Evolutionary conservation across 2,888 invertebrate genomes (phyloP).

Genomic region (Ornithoptera priamus): DNA sequence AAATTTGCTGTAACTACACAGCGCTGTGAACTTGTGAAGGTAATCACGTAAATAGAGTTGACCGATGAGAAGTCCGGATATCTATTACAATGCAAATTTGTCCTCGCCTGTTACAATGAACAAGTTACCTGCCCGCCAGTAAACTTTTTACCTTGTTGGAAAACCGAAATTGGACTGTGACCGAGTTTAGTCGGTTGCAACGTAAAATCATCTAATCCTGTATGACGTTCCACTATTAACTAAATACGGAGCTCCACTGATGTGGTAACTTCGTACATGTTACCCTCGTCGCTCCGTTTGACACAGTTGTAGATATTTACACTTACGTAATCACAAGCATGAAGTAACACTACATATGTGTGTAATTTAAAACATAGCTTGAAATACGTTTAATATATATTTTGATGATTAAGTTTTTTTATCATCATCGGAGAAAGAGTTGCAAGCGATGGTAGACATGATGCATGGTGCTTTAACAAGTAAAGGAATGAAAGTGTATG

Average conservation of each 20-base stretch:
- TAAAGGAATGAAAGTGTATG: too few relatives aligned
- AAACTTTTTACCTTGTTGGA: constrained; percentile 65
- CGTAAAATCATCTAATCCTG: constrained; percentile 38
- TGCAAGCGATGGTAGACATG: too few relatives aligned
- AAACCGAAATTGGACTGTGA: constrained; percentile 61
- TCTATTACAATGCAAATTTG: constrained; percentile 76
- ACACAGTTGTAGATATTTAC: constrained; percentile 12
- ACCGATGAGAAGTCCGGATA: constrained; percentile 48
- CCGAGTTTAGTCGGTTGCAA: constrained; percentile 48
- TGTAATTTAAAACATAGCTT: not conserved
- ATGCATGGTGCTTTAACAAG: too few relatives aligned
- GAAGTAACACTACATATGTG: not conserved
- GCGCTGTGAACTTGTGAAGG: constrained; percentile 48
- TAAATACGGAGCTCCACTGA: constrained; percentile 31
- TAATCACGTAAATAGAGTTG: constrained; percentile 52
- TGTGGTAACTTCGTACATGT: constrained; percentile 18
- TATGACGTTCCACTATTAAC: constrained; percentile 28
- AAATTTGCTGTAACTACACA: constrained; percentile 48
- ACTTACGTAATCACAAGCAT: constrained; percentile 4
- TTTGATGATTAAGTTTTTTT: too few relatives aligned
- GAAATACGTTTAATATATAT: not conserved
- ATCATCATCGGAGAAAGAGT: too few relatives aligned
- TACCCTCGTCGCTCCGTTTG: constrained; percentile 2
- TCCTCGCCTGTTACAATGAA: constrained; percentile 58
- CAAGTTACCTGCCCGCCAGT: constrained; percentile 59